phyloP scores from a whole-genome alignment of 2,797 vertebrate species.

The Alca torda region DNA sequence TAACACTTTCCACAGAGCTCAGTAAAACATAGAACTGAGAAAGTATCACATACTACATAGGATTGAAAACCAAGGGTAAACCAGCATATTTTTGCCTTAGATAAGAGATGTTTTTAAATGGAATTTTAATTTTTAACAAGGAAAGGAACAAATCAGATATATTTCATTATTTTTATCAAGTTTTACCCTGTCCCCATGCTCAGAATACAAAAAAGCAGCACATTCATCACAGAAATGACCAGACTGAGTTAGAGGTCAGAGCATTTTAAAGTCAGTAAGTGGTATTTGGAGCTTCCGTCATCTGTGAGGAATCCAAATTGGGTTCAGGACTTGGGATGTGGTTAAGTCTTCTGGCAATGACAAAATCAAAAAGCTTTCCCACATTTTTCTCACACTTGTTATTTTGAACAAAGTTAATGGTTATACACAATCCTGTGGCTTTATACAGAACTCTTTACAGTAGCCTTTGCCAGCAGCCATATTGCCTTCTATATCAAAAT shows the following conservation, averaged over 20 bases:
- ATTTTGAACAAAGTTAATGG: neutral
- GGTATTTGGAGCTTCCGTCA: neutral
- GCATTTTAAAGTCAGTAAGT: neutral
- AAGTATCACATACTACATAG: neutral
- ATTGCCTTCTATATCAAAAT: conserved; percentile 10
- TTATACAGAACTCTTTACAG: neutral
- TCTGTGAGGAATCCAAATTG: neutral
- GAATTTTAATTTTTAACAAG: neutral
- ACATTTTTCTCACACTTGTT: neutral
- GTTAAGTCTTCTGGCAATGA: neutral
- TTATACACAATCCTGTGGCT: neutral
- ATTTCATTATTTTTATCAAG: neutral
- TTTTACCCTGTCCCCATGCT: neutral
- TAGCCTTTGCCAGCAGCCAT: neutral
- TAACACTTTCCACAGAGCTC: neutral
- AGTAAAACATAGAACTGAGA: neutral
- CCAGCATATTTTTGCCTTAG: neutral
- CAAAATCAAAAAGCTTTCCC: neutral
- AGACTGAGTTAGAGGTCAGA: neutral
- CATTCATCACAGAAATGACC: neutral
- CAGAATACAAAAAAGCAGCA: neutral
- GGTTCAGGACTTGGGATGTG: neutral
- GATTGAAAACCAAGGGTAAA: neutral
- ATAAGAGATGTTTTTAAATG: neutral
- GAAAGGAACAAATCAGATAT: neutral